Percentiles rank a stretch among this genome's conserved stretches.
These are phyloP conservation scores for Caenorhabditis tropicalis DNA, from an alignment of 1,140 invertebrate genomes.

Conservation along the genomic window DNA sequence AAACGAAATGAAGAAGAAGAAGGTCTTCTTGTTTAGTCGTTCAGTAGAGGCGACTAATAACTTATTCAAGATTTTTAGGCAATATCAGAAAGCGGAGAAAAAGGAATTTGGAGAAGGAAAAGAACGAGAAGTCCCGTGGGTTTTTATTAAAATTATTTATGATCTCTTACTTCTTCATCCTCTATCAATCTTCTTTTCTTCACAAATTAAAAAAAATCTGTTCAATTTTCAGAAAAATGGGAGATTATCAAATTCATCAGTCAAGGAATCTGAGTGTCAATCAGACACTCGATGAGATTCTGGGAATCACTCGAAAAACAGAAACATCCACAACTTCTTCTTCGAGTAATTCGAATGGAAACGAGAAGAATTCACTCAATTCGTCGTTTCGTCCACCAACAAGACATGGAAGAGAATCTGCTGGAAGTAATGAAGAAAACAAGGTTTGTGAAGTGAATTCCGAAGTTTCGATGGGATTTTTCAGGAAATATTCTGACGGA, in stretches of 20 bases:
- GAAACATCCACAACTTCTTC: neutral
- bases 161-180: neutral
- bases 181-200: neutral
- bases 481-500: no score
- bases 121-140: neutral
- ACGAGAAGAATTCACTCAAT: conserved; percentile 1
- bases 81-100: neutral
- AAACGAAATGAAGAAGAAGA: neutral
- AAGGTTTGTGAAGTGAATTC: conserved; percentile 28
- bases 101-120: neutral
- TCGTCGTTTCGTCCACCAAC: conserved; percentile 34
- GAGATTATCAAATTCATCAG: neutral
- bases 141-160: neutral
- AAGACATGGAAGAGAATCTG: conserved; percentile 40
- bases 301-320: neutral
- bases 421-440: conserved; percentile 46
- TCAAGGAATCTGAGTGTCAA: conserved; percentile 34
- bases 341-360: neutral
- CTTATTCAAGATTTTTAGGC: neutral
- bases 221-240: neutral
- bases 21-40: conserved; percentile 27
- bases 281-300: conserved; percentile 40
- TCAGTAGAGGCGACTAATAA: neutral
- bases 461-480: no score
- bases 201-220: neutral